Percentiles rank a stretch among this genome's conserved stretches.
phyloP scores from a whole-genome alignment of 2,113 vertebrate species.

The Tricholaema leucomelas region DNA sequence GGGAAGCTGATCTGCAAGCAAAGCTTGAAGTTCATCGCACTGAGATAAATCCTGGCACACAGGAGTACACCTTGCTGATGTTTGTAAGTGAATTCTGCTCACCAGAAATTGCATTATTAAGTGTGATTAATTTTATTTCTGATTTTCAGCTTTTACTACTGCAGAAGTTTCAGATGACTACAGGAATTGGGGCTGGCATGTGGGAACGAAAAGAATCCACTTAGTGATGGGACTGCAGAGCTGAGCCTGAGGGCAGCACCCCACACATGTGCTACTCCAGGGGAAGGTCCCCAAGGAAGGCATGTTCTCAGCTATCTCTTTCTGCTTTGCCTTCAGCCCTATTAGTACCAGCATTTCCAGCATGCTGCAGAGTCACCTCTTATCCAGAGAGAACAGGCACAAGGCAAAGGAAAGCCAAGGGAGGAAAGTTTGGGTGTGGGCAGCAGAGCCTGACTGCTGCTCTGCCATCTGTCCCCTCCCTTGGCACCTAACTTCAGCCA shows the following conservation, averaged over 20 bases:
- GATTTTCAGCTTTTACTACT: neutral
- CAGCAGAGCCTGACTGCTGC: fast-evolving
- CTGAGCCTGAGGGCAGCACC: neutral
- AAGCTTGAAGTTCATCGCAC: neutral
- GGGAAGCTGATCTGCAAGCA: neutral
- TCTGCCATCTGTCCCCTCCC: neutral
- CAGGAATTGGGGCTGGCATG: neutral
- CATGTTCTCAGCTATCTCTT: neutral
- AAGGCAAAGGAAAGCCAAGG: neutral
- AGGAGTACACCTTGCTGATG: neutral
- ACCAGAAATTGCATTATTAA: conserved; percentile 20
- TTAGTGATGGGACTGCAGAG: fast-evolving
- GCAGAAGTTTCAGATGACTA: conserved; percentile 20
- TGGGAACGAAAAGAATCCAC: neutral
- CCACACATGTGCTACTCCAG: fast-evolving
- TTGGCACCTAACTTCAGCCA: neutral
- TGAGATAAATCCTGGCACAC: neutral
- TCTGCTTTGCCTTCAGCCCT: neutral
- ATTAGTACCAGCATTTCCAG: neutral
- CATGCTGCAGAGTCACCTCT: fast-evolving
- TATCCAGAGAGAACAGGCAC: neutral
- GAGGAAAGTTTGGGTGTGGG: neutral
- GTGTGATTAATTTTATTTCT: conserved; percentile 9
- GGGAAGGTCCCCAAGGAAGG: neutral
- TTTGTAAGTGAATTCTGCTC: neutral